Conservation (phyloP, 2,797 vertebrate species). For the Poecilia velifera region DNA sequence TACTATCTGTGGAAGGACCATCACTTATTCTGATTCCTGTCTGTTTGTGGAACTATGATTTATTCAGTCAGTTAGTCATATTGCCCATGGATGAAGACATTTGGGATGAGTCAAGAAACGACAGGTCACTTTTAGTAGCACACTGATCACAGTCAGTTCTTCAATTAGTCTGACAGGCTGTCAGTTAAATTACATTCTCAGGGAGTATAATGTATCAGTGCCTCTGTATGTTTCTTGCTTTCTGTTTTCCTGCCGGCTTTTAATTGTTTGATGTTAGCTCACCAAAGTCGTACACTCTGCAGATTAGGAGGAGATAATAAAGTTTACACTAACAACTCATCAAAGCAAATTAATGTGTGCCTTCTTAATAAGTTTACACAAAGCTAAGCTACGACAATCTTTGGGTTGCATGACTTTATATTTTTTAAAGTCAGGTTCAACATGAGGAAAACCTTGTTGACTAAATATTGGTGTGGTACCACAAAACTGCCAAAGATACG, state of each 20-base stretch:
- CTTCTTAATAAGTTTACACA: background rate
- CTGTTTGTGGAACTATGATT: background rate
- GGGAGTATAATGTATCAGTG: background rate
- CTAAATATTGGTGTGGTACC: background rate
- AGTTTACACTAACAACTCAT: background rate
- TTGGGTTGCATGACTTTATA: background rate
- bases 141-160: constrained; percentile 7
- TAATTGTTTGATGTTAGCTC: constrained; percentile 19
- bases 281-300: background rate
- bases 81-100: background rate
- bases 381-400: background rate
- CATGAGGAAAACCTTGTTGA: background rate
- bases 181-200: constrained; percentile 10
- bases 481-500: background rate
- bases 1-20: constrained; percentile 12
- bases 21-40: background rate
- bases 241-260: constrained; percentile 1
- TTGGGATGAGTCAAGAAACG: constrained; percentile 16
- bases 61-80: background rate
- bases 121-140: constrained; percentile 8
- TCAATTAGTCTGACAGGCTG: constrained; percentile 19
- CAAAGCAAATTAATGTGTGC: background rate
- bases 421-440: background rate
- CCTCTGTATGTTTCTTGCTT: constrained; percentile 3
- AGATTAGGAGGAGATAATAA: background rate